Evolutionary conservation across 2,113 vertebrate species (phyloP).

Genomic region (Oryctolagus cuniculus): mOryCun1.1 NC_091443.1:26425001-26425500

Average conservation of each 20-base stretch:
- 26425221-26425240: no score
- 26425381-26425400: no score
- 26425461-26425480: neutral
- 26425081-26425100: neutral
- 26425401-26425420: no score
- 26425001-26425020: neutral
- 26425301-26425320: no score
- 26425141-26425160: conserved; percentile 40
- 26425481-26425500: neutral
- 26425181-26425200: neutral
- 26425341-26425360: no score
- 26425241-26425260: no score
- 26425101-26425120: conserved; percentile 46
- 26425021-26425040: conserved; percentile 46
- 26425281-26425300: no score
- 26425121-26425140: conserved; percentile 18
- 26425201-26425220: no score
- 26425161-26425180: conserved; percentile 1
- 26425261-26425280: no score
- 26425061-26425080: conserved; percentile 16
- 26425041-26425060: neutral
- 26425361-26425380: no score
- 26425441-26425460: neutral
- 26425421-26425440: no score
- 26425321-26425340: no score